These are phyloP conservation scores for Invenusta paracnida DNA, from an alignment of 2,888 invertebrate species.

Conservation along the genomic window DNA sequence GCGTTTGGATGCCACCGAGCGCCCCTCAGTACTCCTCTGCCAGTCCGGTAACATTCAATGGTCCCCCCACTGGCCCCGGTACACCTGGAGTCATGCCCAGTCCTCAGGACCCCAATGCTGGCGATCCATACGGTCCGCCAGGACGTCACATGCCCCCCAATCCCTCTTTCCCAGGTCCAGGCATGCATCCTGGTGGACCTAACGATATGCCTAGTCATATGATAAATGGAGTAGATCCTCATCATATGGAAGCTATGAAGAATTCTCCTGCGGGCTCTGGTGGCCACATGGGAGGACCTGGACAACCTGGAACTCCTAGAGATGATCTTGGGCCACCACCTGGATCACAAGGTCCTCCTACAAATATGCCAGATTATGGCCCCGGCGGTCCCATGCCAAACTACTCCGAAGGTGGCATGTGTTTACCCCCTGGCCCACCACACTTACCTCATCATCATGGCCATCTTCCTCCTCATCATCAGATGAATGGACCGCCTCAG, in stretches of 20 bases:
- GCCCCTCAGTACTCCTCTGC: conserved; percentile 22
- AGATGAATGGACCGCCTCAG: conserved; percentile 5
- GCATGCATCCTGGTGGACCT: conserved; percentile 1
- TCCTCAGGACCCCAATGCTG: not conserved
- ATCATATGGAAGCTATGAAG: conserved; percentile 1
- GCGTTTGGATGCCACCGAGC: not conserved
- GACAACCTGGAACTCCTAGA: not conserved
- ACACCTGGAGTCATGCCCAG: conserved; percentile 28
- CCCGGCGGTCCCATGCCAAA: not conserved
- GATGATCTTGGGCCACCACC: not conserved
- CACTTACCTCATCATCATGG: not conserved
- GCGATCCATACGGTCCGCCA: conserved; percentile 4
- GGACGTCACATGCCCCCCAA: not conserved
- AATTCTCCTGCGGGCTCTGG: not conserved
- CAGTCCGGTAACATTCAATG: conserved; percentile 17
- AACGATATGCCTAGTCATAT: not conserved
- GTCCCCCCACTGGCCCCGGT: conserved; percentile 17
- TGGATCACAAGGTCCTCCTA: not conserved
- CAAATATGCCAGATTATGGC: not conserved
- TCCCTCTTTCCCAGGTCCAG: not conserved
- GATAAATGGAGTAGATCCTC: not conserved
- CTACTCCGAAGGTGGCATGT: conserved; percentile 6
- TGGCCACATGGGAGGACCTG: conserved; percentile 7
- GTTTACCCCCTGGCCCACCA: conserved; percentile 2
- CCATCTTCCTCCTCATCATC: not conserved